These are phyloP conservation scores for Litoditis marina DNA, from an alignment of 2,888 invertebrate genomes.

Conservation along the genomic window DNA sequence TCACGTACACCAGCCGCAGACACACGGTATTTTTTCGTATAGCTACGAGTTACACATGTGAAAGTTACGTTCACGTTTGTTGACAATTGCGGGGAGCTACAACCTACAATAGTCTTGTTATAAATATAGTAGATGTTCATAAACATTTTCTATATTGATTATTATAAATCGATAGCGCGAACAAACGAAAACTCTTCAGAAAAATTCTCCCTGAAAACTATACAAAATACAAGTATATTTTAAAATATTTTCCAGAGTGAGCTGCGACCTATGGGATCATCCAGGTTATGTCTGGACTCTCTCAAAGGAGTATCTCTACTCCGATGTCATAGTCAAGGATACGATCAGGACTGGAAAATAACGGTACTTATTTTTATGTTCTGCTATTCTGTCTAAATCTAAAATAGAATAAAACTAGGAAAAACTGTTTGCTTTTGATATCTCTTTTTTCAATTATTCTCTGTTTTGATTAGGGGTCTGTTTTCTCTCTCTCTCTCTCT, in stretches of 20 bases:
- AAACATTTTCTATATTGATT: too few species aligned
- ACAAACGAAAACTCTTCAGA: too few species aligned
- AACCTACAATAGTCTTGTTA: too few species aligned
- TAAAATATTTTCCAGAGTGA: slow-evolving; percentile 68
- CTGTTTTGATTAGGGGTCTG: neutral
- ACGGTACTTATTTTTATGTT: slow-evolving; percentile 31
- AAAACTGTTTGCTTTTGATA: neutral
- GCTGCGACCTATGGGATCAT: slow-evolving; percentile 76
- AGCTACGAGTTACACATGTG: too few species aligned
- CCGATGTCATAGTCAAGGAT: slow-evolving; percentile 88
- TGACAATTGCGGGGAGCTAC: too few species aligned
- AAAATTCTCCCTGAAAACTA: neutral
- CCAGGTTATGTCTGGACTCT: slow-evolving; percentile 77
- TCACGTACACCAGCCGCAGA: too few species aligned
- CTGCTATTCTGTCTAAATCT: too few species aligned
- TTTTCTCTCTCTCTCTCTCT: too few species aligned
- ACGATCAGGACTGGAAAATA: slow-evolving; percentile 82
- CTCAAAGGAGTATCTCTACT: slow-evolving; percentile 73
- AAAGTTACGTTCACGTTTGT: too few species aligned
- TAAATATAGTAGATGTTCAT: too few species aligned
- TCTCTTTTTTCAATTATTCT: neutral
- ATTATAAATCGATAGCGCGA: too few species aligned
- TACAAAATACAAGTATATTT: neutral
- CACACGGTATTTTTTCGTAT: too few species aligned
- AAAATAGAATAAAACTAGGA: neutral